Base-by-base conservation (phyloP, 2,888 invertebrate genomes). In the Coremacera marginata region DNA sequence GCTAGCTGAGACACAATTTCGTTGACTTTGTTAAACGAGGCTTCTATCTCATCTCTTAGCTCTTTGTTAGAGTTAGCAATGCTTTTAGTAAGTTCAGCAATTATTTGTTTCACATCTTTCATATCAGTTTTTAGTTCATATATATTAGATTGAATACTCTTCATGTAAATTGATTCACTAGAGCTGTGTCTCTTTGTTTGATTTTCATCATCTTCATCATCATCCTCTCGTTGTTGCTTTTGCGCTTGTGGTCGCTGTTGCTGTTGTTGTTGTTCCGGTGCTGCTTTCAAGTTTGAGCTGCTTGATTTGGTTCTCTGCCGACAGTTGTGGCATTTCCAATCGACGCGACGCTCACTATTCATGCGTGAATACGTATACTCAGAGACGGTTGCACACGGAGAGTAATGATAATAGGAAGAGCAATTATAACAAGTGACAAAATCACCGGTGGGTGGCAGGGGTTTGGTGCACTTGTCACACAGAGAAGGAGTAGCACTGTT, bases 261-360 rank as follows among this genome's bases (percentile, higher is more conserved):
- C n/a, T n/a, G n/a, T n/a, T n/a, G n/a, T n/a, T n/a, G n/a, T n/a
- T n/a, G n/a, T n/a, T n/a, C n/a, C n/a, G n/a, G n/a, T n/a, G n/a
- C n/a, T n/a, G n/a, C n/a, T n/a, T n/a, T n/a, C n/a, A n/a, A n/a
- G n/a, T n/a, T n/a, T n/a, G n/a, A n/a, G n/a, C n/a, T n/a, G n/a
- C n/a, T n/a, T n/a, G n/a, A n/a, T n/a, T n/a, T n/a, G n/a, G n/a
- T n/a, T n/a, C 85, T 62, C 5, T 67, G n/a, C 37, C 68, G 44
- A 51, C 74, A 77, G 1, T 49, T 70, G 3, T 74, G 73, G 55
- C 63, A 77, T 60, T n/a, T n/a, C n/a, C n/a, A n/a, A n/a, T n/a
- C n/a, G n/a, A n/a, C n/a, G n/a, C n/a, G n/a, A n/a, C n/a, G 62
- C 70, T 73, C 77, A 72, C 2, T n/a, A 16, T 44, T 14, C 68